Evolutionary conservation across 2,797 vertebrate genomes (phyloP), one percentile per base, ranked within the genome.

Genomic region (Eremophila alpestris): DNA sequence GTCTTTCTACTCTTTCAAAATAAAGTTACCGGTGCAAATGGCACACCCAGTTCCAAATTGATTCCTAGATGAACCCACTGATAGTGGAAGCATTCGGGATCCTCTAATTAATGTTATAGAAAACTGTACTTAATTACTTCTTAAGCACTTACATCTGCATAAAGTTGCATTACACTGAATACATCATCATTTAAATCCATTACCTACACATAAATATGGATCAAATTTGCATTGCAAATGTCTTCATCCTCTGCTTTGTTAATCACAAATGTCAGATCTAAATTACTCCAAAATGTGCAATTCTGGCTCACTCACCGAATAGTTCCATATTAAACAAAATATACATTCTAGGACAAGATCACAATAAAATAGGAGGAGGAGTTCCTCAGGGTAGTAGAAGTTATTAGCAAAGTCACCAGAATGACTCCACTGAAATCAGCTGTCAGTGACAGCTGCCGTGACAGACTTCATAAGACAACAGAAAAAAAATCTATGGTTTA

Each of bases 81-180:
- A 80, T 68, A 81, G 36, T 54, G 55, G 80, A 58, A 68, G 30
- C 32, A 32, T 49, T 71, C 22, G 21, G 27, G 46, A 89, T 71
- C 68, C 64, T 92, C 88, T 94, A 85, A 95, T 94, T 96, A 94
- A 78, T 74, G 26, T 86, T 70, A 67, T 0, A 91, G 74, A 85
- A 93, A 89, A 64, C 38, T 51, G 27, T 59, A 68, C 49, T 93
- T 95, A 90, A 92, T 94, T 82, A 94, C 73, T 86, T 81, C 80
- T 80, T 86, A 78, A 88, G 85, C 85, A 71, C 51, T 77, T 64
- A 19, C 26, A 83, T 81, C 76, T 95, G 51, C 87, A 95, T 94
- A 62, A 91, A 91, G 69, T 68, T 83, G 73, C 87, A 91, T 93
- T 95, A 90, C 54, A 23, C 51, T 51, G 54, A 62, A 81, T 34